Percentiles rank a stretch among this genome's conserved stretches.
phyloP scores from a whole-genome alignment of 2,888 invertebrate species.

The Coleophora flavipennella region DNA sequence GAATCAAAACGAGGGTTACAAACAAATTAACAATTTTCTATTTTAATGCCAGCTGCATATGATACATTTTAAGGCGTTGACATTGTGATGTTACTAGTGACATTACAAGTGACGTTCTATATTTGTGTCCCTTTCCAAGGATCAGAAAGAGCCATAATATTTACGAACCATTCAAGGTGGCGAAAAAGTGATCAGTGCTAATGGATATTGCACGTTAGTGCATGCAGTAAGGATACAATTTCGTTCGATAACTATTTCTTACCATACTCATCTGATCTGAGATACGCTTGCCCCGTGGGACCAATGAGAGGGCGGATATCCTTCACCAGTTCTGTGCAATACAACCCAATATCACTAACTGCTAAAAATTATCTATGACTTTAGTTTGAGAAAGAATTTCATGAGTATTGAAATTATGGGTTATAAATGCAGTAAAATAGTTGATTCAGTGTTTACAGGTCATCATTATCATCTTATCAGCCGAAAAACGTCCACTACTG shows the following conservation, averaged over 20 bases:
- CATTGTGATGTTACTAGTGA: constrained; percentile 21
- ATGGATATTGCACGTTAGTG: constrained; percentile 42
- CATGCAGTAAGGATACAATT: constrained; percentile 61
- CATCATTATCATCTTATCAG: too few relatives aligned
- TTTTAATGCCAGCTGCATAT: constrained; percentile 39
- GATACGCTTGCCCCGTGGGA: constrained; percentile 85
- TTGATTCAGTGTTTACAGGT: too few relatives aligned
- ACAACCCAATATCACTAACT: constrained; percentile 41
- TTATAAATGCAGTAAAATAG: too few relatives aligned
- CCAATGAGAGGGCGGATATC: constrained; percentile 84
- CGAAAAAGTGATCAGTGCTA: not conserved
- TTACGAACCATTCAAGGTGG: too few relatives aligned
- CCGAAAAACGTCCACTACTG: too few relatives aligned
- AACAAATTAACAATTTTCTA: constrained; percentile 25
- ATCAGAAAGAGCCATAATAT: not conserved
- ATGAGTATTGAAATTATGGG: too few relatives aligned
- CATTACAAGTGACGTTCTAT: constrained; percentile 9
- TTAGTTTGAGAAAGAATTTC: too few relatives aligned
- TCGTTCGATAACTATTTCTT: constrained; percentile 58
- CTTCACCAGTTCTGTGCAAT: constrained; percentile 76
- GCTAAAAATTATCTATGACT: too few relatives aligned
- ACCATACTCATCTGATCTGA: constrained; percentile 88
- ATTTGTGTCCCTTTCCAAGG: not conserved
- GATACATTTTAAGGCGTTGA: constrained; percentile 23
- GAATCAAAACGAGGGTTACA: too few relatives aligned